phyloP scores from a whole-genome alignment of 1,140 invertebrate species.

The Dysdera silvatica region DNA sequence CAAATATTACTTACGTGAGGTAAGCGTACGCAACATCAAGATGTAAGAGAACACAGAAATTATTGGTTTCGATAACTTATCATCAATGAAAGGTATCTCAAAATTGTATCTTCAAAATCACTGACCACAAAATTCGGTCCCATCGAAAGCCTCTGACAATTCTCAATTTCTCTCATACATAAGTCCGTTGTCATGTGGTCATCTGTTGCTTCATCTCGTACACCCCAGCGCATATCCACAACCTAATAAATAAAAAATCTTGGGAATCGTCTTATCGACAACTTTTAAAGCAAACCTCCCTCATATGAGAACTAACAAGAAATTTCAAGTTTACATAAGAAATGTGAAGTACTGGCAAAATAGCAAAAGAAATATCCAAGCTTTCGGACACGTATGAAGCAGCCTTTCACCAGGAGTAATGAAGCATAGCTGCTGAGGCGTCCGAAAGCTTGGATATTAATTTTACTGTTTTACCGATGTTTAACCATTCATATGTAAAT shows the following conservation, averaged over 20 bases:
- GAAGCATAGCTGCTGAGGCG: no score
- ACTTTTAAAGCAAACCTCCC: no score
- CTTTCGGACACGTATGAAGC: no score
- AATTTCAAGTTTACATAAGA: no score
- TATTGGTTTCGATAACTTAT: neutral
- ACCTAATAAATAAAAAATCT: slow-evolving; percentile 70
- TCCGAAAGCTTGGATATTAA: no score
- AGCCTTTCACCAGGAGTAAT: no score
- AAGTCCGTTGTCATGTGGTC: slow-evolving; percentile 98
- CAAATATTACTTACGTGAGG: neutral
- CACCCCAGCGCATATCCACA: slow-evolving; percentile 97
- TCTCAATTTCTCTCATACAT: slow-evolving; percentile 96
- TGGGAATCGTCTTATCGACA: no score
- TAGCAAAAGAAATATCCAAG: no score
- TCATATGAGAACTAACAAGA: no score
- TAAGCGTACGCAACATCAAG: neutral
- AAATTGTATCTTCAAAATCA: slow-evolving; percentile 17
- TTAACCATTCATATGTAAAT: no score
- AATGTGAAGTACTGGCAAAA: no score
- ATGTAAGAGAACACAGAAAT: neutral
- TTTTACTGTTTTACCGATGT: no score
- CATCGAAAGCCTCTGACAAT: slow-evolving; percentile 93
- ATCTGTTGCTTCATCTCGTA: slow-evolving; percentile 85
- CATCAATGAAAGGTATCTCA: neutral
- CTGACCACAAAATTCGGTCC: slow-evolving; percentile 92